Base-by-base conservation (phyloP, 2,113 vertebrate species). In the Myrmecobius fasciatus region DNA sequence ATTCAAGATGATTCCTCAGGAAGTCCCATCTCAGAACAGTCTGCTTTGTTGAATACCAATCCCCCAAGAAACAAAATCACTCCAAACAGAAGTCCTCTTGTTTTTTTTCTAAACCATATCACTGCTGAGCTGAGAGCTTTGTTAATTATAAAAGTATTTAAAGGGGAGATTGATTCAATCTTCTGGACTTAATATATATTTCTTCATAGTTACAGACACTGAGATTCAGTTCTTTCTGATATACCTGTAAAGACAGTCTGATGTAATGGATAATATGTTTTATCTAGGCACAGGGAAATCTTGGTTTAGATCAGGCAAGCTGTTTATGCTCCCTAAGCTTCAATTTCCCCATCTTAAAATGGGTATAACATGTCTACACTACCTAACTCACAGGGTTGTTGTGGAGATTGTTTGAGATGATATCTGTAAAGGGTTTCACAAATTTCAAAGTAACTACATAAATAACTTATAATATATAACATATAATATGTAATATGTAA, bases 31-130 rank as follows among this genome's bases (percentile, higher is more conserved):
- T 94, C 53, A 94, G 94, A 90, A 91, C 95, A 89, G 60, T 0
- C 92, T 91, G 9, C 17, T 83, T 20, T 43, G 1, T 53, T 60
- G 94, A 89, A 94, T 91, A 89, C 53, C 48, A 94, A 11, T 88
- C 31, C 28, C 48, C 91, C 83, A 83, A 90, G 90, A 95, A 95
- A 49, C 24, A 91, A 94, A 49, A 89, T 43, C 49, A 47, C 3
- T 17, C 25, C 83, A 24, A 52, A 43, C 25, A 10, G 14, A 25
- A 22, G 20, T 83, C 24, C 67, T 75, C 67, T 46, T 89, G 53
- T 88, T 52, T 60, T 91, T 95, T 60, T 12, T 83, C 17, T 67
- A 92, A 93, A 31, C 89, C 83, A 91, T 22, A 60, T 43, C 26
- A 89, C 25, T 20, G 20, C 20, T 83, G n/a, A 20, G 67, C 43